Conservation (phyloP, 2,113 vertebrate species). For the Mixornis gularis region DNA sequence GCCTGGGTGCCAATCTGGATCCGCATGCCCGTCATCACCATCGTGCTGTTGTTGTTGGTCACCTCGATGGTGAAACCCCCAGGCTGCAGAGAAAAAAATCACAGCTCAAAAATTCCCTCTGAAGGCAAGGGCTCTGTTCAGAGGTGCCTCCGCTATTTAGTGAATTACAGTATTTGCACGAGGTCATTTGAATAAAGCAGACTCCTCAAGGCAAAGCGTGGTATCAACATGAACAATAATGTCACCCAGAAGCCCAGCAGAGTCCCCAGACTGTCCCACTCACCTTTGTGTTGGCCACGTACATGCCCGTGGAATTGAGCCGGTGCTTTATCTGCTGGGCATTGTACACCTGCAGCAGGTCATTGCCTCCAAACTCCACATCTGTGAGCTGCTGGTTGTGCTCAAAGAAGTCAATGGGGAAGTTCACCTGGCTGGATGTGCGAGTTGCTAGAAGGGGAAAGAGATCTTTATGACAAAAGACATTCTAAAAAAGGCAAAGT, state of each 20-base stretch:
- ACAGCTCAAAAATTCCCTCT: neutral
- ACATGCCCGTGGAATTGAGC: constrained; percentile 98
- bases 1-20: constrained; percentile 95
- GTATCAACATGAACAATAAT: rapidly evolving
- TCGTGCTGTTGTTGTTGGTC: constrained; percentile 93
- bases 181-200: neutral
- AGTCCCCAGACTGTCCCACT: neutral
- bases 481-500: neutral
- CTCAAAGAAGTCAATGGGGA: constrained; percentile 99
- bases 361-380: constrained; percentile 95
- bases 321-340: constrained; percentile 98
- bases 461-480: neutral
- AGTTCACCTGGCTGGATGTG: constrained; percentile 93
- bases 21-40: constrained; percentile 98
- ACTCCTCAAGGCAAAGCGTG: neutral
- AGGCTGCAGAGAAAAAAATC: constrained; percentile 69
- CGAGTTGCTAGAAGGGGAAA: constrained; percentile 79
- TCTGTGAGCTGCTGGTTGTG: constrained; percentile 98
- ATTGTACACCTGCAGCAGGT: constrained; percentile 96
- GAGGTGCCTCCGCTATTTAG: neutral
- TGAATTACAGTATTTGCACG: no score
- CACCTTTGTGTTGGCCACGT: constrained; percentile 98
- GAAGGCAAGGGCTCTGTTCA: neutral
- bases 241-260: neutral
- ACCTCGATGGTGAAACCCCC: constrained; percentile 95